Evolutionary conservation across 2,888 invertebrate genomes (phyloP), one percentile per base, ranked within the genome.

Genomic region (Acanthococcus lagerstroemiae): DNA sequence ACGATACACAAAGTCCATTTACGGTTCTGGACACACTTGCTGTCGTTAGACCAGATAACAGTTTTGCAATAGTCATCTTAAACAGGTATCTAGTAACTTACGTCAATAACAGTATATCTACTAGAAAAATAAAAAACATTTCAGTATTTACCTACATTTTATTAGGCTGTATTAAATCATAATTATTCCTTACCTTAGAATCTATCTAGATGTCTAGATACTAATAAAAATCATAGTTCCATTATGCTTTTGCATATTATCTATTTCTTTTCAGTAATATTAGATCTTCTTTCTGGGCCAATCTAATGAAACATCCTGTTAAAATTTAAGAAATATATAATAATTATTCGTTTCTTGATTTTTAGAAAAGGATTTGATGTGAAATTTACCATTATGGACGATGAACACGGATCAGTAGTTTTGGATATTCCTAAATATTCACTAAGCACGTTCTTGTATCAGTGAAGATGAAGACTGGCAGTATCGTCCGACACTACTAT

Each of bases 71-170:
- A 17, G 74, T 84, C n/a, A 72, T 83, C 22, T 77, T 81, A 54
- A 85, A 85, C 71, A 75, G 73, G 83, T 83, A 75, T 37, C 3
- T 37, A n/a, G n/a, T n/a, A n/a, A n/a, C n/a, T n/a, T n/a, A n/a
- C n/a, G 21, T n/a, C 7, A 48, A 21, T 6, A 17, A 12, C 19
- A 22, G 17, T 48, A 48, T 50, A 48, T 48, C 5, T 6, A 7
- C 17, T 21, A 2, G 4, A 7, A 2, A 50, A 19, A 50, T 12
- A 21, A 45, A 45, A n/a, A n/a, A n/a, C 46, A 9, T 45, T 48
- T 48, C n/a, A n/a, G n/a, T n/a, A n/a, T n/a, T n/a, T n/a, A n/a
- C n/a, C n/a, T n/a, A n/a, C n/a, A n/a, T n/a, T n/a, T n/a, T n/a
- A n/a, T n/a, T n/a, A n/a, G n/a, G n/a, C n/a, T n/a, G n/a, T n/a